phyloP scores from a whole-genome alignment of 1,140 invertebrate species.

The Drosophila ironensis region DNA sequence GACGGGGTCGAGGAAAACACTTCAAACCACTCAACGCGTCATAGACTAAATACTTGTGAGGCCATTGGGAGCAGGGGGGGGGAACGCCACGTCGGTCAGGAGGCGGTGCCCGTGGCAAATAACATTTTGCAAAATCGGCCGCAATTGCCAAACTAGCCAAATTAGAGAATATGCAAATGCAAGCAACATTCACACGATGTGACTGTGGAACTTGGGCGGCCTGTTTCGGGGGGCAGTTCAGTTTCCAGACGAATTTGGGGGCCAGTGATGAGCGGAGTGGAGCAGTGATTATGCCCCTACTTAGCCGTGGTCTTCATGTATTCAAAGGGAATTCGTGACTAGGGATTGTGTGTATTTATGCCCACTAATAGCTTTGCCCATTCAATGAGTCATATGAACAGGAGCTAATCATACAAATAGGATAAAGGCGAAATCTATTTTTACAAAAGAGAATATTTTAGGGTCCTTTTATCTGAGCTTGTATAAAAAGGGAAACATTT shows the following conservation, averaged over 20 bases:
- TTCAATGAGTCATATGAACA: too few relatives aligned
- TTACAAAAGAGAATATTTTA: too few relatives aligned
- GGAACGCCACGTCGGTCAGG: neutral
- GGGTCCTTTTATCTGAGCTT: too few relatives aligned
- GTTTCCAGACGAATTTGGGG: neutral
- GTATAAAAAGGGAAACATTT: too few relatives aligned
- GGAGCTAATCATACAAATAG: too few relatives aligned
- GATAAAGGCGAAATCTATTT: too few relatives aligned
- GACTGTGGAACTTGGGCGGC: neutral
- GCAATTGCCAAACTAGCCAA: constrained; percentile 79
- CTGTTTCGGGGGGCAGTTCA: neutral
- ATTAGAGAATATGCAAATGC: constrained; percentile 78
- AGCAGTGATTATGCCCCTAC: neutral
- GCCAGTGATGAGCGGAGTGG: constrained; percentile 23
- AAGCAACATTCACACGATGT: constrained; percentile 61
- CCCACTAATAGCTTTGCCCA: neutral
- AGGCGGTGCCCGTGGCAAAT: constrained; percentile 56
- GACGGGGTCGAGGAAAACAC: constrained; percentile 30
- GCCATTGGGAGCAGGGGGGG: constrained; percentile 11
- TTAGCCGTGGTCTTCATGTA: neutral
- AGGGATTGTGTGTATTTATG: neutral
- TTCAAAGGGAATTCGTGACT: neutral
- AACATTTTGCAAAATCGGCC: constrained; percentile 78
- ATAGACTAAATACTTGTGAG: constrained; percentile 73
- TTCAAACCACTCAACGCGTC: constrained; percentile 71